Evolutionary conservation across 2,797 vertebrate genomes (phyloP).

Genomic region (Glossophaga mutica): DNA sequence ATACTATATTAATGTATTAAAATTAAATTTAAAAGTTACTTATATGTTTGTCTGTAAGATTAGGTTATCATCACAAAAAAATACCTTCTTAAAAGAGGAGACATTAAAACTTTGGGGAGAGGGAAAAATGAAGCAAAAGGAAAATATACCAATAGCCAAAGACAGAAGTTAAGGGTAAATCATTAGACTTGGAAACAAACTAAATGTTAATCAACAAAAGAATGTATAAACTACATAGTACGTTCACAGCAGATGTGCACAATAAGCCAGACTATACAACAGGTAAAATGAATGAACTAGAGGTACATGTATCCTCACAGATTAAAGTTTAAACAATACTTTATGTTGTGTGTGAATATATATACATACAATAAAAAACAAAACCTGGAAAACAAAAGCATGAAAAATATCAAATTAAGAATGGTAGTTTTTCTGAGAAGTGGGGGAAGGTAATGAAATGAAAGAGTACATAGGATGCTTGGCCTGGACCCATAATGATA

Average conservation of each 20-base stretch:
- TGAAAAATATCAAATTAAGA: neutral
- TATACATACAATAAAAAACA: neutral
- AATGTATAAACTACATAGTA: neutral
- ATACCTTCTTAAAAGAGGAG: neutral
- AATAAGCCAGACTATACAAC: neutral
- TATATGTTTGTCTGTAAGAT: neutral
- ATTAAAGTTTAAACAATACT: neutral
- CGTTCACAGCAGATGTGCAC: neutral
- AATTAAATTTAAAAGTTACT: neutral
- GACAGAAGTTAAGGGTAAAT: neutral
- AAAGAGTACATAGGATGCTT: neutral
- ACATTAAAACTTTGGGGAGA: neutral
- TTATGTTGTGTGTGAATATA: neutral
- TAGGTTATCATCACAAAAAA: neutral
- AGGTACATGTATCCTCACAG: neutral
- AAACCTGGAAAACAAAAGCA: neutral
- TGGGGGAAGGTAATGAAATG: neutral
- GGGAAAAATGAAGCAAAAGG: neutral
- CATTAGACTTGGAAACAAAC: neutral
- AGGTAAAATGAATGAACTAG: neutral
- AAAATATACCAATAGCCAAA: neutral
- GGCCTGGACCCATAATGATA: neutral
- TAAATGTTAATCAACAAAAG: neutral
- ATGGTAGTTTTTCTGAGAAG: neutral
- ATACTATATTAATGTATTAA: neutral